Evolutionary conservation across 1,140 invertebrate species (phyloP).

Genomic region (Hylyphantes graminicola): DNA sequence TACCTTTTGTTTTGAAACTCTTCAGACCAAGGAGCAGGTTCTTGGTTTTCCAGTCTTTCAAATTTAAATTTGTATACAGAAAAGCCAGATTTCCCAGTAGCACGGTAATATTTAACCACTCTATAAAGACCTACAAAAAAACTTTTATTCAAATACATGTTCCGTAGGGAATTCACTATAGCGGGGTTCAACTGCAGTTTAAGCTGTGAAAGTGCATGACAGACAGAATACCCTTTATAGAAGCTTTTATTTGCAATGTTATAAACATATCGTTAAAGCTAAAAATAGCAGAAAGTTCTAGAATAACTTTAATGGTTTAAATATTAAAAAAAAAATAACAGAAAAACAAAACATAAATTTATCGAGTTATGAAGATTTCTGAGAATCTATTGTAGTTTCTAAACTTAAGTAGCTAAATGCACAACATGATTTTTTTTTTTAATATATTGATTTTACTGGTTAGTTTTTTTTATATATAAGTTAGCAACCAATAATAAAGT

Average conservation of each 20-base stretch:
- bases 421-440: neutral
- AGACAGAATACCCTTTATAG: too few species aligned
- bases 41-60: conserved; percentile 15
- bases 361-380: too few species aligned
- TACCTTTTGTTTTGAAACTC: neutral
- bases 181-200: too few species aligned
- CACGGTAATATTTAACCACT: neutral
- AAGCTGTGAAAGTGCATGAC: too few species aligned
- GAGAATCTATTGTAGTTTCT: neutral
- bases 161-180: too few species aligned
- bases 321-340: too few species aligned
- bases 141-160: neutral
- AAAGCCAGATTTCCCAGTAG: conserved; percentile 8
- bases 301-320: too few species aligned
- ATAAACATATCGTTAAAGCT: too few species aligned
- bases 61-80: conserved; percentile 4
- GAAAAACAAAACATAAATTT: too few species aligned
- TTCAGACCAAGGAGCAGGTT: conserved; percentile 16
- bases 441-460: neutral
- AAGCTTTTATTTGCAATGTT: too few species aligned
- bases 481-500: neutral
- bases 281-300: too few species aligned
- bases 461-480: too few species aligned
- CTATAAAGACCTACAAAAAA: conserved; percentile 24
- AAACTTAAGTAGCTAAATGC: neutral